Conservation (phyloP, 1,140 invertebrate genomes). For the Neodiprion virginianus region DNA sequence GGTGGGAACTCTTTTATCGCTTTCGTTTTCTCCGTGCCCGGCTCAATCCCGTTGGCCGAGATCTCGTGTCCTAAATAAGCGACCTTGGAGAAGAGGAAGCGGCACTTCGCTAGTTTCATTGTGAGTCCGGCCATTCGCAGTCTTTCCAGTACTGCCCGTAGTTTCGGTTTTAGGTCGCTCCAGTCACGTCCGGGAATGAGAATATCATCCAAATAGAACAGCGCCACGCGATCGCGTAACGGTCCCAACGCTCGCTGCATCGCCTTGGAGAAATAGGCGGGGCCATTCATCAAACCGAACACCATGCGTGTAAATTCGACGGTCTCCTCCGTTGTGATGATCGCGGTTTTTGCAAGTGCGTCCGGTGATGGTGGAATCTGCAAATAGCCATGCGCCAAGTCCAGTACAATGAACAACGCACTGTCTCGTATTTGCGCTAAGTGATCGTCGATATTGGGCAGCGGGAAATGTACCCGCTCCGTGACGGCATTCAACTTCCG, state of each 20-base stretch:
- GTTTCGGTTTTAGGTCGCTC: no score
- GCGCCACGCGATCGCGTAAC: no score
- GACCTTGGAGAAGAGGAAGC: constrained; percentile 34
- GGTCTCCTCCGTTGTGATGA: constrained; percentile 28
- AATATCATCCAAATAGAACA: no score
- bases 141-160: constrained; percentile 25
- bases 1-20: constrained; percentile 36
- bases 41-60: constrained; percentile 32
- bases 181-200: no score
- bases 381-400: constrained; percentile 28
- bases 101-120: constrained; percentile 37
- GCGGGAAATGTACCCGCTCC: constrained; percentile 20
- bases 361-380: constrained; percentile 22
- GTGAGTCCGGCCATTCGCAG: constrained; percentile 30
- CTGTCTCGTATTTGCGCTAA: neutral
- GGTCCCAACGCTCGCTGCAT: no score
- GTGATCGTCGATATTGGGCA: constrained; percentile 26
- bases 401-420: constrained; percentile 22
- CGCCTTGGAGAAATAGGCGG: no score
- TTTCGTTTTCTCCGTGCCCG: constrained; percentile 36
- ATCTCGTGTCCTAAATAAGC: constrained; percentile 40
- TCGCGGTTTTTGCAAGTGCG: constrained; percentile 22
- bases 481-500: constrained; percentile 23
- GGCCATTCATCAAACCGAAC: constrained; percentile 26
- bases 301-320: constrained; percentile 21